Evolutionary conservation across 2,113 vertebrate genomes (phyloP).

Genomic region (Tragelaphus imberbis): DNA sequence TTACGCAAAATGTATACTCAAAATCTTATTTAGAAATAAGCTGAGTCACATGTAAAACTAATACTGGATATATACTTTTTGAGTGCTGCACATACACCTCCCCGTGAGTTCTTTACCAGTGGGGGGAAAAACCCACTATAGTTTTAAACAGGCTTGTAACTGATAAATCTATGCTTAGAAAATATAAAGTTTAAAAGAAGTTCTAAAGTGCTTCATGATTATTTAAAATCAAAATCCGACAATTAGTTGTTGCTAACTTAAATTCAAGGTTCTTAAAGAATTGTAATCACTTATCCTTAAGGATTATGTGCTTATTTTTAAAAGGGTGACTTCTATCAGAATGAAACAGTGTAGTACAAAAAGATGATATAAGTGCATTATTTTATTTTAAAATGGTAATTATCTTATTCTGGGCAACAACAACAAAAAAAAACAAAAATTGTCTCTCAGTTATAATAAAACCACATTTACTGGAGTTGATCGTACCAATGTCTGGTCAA

Average conservation of each 20-base stretch:
- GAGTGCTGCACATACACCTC: slow-evolving; percentile 48
- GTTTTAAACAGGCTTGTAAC: slow-evolving; percentile 73
- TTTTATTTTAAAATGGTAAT: slow-evolving; percentile 80
- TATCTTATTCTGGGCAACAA: slow-evolving; percentile 90
- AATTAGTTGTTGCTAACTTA: slow-evolving; percentile 57
- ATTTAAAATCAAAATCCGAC: slow-evolving; percentile 73
- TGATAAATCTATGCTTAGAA: slow-evolving; percentile 47
- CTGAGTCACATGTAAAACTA: slow-evolving; percentile 32
- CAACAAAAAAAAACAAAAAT: slow-evolving; percentile 75
- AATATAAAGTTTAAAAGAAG: slow-evolving; percentile 43
- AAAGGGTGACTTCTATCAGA: slow-evolving; percentile 72
- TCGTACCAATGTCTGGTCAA: slow-evolving; percentile 99
- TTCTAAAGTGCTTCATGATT: slow-evolving; percentile 49
- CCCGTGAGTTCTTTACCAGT: slow-evolving; percentile 46
- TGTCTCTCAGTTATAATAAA: slow-evolving; percentile 94
- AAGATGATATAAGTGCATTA: slow-evolving; percentile 76
- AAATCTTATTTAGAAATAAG: slow-evolving; percentile 53
- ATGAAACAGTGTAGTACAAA: slow-evolving; percentile 81
- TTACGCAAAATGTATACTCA: slow-evolving; percentile 45
- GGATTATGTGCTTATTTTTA: slow-evolving; percentile 30
- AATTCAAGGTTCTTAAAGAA: slow-evolving; percentile 45
- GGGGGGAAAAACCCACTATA: slow-evolving; percentile 43
- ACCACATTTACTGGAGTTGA: slow-evolving; percentile 99
- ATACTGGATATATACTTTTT: slow-evolving; percentile 44
- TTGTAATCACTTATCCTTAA: slow-evolving; percentile 49